A percentile compares a stretch with the other conserved stretches of the same genome.
phyloP scores from a whole-genome alignment of 2,888 invertebrate genomes.

The Campaea margaritaria region DNA sequence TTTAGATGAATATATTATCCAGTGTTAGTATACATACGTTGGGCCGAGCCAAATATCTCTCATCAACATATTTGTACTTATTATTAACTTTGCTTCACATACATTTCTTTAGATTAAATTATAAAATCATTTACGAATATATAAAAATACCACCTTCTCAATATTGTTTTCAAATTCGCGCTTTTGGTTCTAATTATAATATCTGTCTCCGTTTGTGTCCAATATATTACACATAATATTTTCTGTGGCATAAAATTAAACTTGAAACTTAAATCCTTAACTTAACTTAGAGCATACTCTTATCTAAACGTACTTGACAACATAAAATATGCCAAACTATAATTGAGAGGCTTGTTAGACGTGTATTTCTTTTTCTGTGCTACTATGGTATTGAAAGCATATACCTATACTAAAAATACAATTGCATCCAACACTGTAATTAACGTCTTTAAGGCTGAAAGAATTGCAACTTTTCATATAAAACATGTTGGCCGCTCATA shows the following conservation, averaged over 20 bases:
- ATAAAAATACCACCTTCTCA: constrained; percentile 77
- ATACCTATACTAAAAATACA: constrained; percentile 25
- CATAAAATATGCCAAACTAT: constrained; percentile 10
- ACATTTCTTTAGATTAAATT: constrained; percentile 57
- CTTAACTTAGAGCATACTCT: constrained; percentile 54
- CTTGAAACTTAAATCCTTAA: constrained; percentile 43
- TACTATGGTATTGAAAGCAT: neutral
- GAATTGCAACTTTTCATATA: constrained; percentile 54
- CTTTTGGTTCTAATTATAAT: constrained; percentile 64
- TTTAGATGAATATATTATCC: constrained; percentile 58
- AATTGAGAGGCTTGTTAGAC: constrained; percentile 9
- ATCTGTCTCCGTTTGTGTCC: constrained; percentile 59
- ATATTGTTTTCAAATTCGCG: constrained; percentile 74
- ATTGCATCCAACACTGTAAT: constrained; percentile 28
- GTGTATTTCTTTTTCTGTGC: neutral
- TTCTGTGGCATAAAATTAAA: constrained; percentile 51
- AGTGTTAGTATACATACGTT: constrained; percentile 67
- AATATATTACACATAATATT: constrained; percentile 49
- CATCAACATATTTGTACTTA: constrained; percentile 78
- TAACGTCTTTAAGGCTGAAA: constrained; percentile 55
- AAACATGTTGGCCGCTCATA: constrained; percentile 73
- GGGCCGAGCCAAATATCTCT: constrained; percentile 71
- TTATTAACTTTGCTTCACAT: constrained; percentile 65
- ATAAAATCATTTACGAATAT: constrained; percentile 68
- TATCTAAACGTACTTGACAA: constrained; percentile 38